phyloP scores from a whole-genome alignment of 2,888 invertebrate species.

The Meteorus colon region DNA sequence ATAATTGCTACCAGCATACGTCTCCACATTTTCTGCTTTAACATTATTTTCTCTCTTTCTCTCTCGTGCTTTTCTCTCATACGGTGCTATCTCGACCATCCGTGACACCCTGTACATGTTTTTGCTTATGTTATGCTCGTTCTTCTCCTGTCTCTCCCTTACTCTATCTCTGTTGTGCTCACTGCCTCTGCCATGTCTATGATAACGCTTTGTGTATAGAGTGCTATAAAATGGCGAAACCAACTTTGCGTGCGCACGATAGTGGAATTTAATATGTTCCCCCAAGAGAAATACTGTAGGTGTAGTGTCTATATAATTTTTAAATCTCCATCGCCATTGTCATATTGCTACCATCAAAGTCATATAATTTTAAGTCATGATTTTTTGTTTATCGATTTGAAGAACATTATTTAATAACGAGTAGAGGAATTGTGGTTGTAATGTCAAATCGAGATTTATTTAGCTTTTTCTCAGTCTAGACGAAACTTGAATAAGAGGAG shows the following conservation, averaged over 20 bases:
- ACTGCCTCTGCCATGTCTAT: not conserved
- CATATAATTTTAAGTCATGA: not conserved
- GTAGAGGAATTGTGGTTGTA: no score
- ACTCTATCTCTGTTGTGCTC: not conserved
- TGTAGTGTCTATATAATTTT: conserved; percentile 12
- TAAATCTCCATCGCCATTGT: not conserved
- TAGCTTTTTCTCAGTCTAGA: no score
- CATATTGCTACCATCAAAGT: not conserved
- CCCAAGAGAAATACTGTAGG: not conserved
- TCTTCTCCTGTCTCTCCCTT: not conserved
- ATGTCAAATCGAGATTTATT: no score
- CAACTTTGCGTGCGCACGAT: conserved; percentile 22
- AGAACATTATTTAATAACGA: not conserved
- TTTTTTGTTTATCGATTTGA: not conserved
- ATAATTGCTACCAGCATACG: conserved; percentile 39
- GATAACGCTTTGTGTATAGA: conserved; percentile 15
- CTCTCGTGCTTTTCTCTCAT: conserved; percentile 26
- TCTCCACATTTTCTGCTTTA: conserved; percentile 17
- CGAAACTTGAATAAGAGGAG: no score
- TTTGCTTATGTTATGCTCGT: not conserved
- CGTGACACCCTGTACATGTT: conserved; percentile 37
- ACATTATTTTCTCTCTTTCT: not conserved
- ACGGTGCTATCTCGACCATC: conserved; percentile 26
- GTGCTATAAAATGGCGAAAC: conserved; percentile 25
- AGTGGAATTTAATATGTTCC: conserved; percentile 29